Evolutionary conservation across 1,140 invertebrate genomes (phyloP).

Genomic region (Fopius arisanus): DNA sequence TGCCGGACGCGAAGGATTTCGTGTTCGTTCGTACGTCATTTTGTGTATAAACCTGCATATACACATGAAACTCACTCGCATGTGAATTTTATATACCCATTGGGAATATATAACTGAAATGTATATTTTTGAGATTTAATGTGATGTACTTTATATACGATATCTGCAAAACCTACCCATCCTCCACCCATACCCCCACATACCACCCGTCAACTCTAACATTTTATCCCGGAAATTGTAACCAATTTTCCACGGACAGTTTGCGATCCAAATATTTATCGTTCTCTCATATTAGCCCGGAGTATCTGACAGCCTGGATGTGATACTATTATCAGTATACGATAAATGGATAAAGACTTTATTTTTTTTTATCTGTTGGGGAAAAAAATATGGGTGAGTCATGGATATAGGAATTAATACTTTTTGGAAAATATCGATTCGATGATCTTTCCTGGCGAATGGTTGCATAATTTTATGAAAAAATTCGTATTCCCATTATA

Average conservation of each 20-base stretch:
- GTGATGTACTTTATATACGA: background rate
- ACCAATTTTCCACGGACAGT: background rate
- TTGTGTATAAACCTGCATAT: background rate
- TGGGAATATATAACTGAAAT: background rate
- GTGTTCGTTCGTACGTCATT: conserved; percentile 2
- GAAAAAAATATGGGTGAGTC: background rate
- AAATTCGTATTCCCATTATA: no score
- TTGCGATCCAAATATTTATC: conserved; percentile 9
- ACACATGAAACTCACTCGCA: background rate
- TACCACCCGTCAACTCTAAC: background rate
- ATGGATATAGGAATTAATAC: background rate
- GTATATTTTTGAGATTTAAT: background rate
- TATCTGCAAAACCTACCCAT: background rate
- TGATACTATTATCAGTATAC: background rate
- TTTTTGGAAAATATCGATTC: background rate
- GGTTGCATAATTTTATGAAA: no score
- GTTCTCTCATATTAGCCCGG: conserved; percentile 4
- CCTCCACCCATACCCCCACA: background rate
- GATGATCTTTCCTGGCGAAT: background rate
- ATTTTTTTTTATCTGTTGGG: background rate
- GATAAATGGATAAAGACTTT: conserved; percentile 3
- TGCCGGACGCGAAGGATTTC: conserved; percentile 41
- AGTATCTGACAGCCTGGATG: background rate
- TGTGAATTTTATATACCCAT: background rate
- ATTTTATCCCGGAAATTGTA: conserved; percentile 10